These are phyloP conservation scores for Pseudomugil gertrudae DNA, from an alignment of 2,797 vertebrate genomes.

Conservation along the genomic window DNA sequence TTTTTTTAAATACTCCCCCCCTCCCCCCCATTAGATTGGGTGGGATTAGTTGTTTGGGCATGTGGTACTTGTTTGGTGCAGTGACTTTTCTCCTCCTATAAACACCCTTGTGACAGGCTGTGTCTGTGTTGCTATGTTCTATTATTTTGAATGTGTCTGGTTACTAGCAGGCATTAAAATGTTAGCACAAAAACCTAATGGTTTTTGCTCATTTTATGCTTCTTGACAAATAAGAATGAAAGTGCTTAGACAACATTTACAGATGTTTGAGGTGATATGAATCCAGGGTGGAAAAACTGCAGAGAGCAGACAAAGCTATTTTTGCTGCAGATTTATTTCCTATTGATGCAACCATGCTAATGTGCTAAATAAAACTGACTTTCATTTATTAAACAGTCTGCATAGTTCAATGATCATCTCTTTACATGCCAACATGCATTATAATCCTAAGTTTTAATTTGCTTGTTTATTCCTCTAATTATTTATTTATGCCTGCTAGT, in stretches of 20 bases:
- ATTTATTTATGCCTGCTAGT: constrained; percentile 17
- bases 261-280: constrained; percentile 8
- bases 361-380: background rate
- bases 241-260: background rate
- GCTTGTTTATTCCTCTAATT: background rate
- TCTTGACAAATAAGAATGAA: constrained; percentile 6
- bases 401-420: constrained; percentile 13
- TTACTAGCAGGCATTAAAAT: constrained; percentile 58
- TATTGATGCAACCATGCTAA: background rate
- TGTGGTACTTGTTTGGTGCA: constrained; percentile 75
- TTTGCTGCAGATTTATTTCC: constrained; percentile 1
- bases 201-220: constrained; percentile 11
- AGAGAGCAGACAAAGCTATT: constrained; percentile 9
- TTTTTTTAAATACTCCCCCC: constrained; percentile 15
- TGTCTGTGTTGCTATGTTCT: constrained; percentile 49
- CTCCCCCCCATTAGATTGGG: constrained; percentile 47
- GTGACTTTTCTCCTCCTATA: constrained; percentile 40
- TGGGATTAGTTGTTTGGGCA: constrained; percentile 75
- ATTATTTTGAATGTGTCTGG: constrained; percentile 37
- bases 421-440: constrained; percentile 4
- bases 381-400: background rate
- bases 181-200: constrained; percentile 16
- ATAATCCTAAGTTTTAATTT: constrained; percentile 8
- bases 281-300: background rate
- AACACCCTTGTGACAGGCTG: constrained; percentile 53